These are phyloP conservation scores for Psilanteris sp. DNA, from an alignment of 1,140 invertebrate genomes.

Conservation along the genomic window DNA sequence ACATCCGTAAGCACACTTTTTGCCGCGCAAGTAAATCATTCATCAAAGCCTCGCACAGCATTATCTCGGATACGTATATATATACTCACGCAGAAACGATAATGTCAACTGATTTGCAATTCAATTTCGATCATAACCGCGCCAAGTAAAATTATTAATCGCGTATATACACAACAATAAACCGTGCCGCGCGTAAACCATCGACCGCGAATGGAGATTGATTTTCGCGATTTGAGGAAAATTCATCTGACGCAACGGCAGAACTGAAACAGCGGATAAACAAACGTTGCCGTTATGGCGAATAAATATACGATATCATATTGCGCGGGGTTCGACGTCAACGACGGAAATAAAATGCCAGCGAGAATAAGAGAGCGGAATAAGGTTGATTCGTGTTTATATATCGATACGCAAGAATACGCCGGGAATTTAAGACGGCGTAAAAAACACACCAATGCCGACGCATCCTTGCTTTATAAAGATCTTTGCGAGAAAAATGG, in stretches of 20 bases:
- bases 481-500: constrained; percentile 59
- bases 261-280: constrained; percentile 26
- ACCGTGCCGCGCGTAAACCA: not conserved
- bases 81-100: constrained; percentile 9
- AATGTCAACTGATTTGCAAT: constrained; percentile 41
- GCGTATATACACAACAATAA: constrained; percentile 36
- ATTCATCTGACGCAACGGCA: constrained; percentile 9
- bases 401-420: constrained; percentile 51
- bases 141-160: constrained; percentile 41
- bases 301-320: constrained; percentile 37
- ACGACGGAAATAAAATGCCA: constrained; percentile 57
- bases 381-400: constrained; percentile 52
- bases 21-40: constrained; percentile 41
- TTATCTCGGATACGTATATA: constrained; percentile 25
- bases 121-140: constrained; percentile 34
- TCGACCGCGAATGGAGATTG: constrained; percentile 3
- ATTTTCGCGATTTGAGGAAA: constrained; percentile 11
- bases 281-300: constrained; percentile 25
- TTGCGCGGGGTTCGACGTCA: constrained; percentile 25
- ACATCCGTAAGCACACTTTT: constrained; percentile 35
- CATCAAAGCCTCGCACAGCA: constrained; percentile 15
- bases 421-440: constrained; percentile 43
- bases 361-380: constrained; percentile 40
- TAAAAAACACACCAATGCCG: constrained; percentile 40
- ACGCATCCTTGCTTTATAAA: constrained; percentile 58